Percentiles rank a stretch among this genome's conserved stretches.
Evolutionary conservation across 2,797 vertebrate genomes (phyloP).

Genomic region (Loriculus beryllinus): DNA sequence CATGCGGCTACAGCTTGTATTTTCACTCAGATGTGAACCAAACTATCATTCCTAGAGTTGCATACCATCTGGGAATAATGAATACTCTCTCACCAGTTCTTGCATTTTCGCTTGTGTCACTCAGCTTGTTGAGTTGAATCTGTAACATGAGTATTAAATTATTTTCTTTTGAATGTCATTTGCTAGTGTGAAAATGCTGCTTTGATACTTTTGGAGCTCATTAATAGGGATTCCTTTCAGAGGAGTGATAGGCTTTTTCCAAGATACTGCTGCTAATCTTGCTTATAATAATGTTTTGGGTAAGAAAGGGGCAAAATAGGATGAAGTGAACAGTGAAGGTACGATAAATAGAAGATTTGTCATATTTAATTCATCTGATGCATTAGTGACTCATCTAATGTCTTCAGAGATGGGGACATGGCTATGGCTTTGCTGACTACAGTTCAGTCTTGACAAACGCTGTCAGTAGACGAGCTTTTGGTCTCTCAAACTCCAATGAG

Average conservation of each 20-base stretch:
- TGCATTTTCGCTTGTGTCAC: background rate
- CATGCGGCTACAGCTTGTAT: background rate
- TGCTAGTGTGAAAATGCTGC: background rate
- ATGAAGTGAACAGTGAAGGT: background rate
- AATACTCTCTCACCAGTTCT: background rate
- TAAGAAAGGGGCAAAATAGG: background rate
- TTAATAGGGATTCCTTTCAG: background rate
- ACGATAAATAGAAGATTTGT: background rate
- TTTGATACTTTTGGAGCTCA: background rate
- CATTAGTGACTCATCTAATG: background rate
- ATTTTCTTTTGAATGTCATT: background rate
- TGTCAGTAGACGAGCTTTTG: background rate
- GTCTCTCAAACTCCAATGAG: background rate
- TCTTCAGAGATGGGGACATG: background rate
- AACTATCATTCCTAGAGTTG: background rate
- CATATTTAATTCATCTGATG: background rate
- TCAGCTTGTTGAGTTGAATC: background rate
- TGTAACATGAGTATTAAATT: background rate
- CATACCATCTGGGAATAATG: background rate
- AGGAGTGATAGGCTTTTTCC: background rate
- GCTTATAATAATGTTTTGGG: background rate
- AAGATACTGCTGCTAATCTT: background rate
- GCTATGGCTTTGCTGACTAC: background rate
- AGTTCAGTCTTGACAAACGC: background rate
- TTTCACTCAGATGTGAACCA: background rate